phyloP scores from a whole-genome alignment of 2,113 vertebrate species.

The Synodontis membranacea region DNA sequence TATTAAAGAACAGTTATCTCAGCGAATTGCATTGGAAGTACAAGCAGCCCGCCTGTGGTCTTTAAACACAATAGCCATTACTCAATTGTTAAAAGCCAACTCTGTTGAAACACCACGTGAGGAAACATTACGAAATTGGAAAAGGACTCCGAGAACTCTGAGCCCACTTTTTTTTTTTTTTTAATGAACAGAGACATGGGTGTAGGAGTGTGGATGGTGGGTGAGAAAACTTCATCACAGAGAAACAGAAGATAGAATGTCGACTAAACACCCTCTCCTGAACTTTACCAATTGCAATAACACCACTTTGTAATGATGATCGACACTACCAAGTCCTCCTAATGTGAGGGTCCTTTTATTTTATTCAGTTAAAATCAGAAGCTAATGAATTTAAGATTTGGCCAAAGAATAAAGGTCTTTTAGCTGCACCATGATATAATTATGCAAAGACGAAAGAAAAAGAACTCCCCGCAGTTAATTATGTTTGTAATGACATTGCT shows the following conservation, averaged over 20 bases:
- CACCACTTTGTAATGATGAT: background rate
- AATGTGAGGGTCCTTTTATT: background rate
- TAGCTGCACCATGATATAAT: background rate
- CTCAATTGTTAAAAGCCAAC: background rate
- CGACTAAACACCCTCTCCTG: background rate
- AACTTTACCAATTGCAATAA: background rate
- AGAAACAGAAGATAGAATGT: background rate
- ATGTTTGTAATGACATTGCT: background rate
- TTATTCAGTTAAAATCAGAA: background rate
- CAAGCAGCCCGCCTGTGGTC: background rate
- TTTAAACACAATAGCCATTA: background rate
- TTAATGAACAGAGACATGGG: background rate
- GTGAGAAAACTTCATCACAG: background rate
- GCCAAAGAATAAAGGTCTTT: background rate
- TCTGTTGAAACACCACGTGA: background rate
- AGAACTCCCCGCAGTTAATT: too few species aligned
- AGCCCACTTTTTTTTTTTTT: background rate
- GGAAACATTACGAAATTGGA: background rate
- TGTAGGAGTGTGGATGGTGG: background rate
- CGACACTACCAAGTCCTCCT: background rate
- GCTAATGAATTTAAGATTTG: background rate
- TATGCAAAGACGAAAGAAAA: background rate
- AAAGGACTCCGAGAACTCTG: background rate
- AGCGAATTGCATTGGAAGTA: background rate
- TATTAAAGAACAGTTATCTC: background rate